A percentile compares a stretch with the other conserved stretches of the same genome.
Conservation (phyloP, 2,888 invertebrate genomes). For the Apotomis turbidana region DNA sequence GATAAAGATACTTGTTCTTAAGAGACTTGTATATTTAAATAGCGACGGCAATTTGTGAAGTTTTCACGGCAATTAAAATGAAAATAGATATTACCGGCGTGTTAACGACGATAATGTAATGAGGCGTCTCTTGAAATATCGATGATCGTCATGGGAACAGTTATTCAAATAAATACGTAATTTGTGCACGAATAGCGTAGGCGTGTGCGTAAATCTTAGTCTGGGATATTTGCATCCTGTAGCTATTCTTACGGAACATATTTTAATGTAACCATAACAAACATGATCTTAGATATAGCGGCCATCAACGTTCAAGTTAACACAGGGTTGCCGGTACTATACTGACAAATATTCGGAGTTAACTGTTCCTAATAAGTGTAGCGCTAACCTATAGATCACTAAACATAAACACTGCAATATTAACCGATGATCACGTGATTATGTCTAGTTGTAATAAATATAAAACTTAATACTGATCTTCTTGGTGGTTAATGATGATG, state of each 20-base stretch:
- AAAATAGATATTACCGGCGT: slow-evolving; percentile 33
- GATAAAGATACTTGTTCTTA: background rate
- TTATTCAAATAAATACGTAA: slow-evolving; percentile 52
- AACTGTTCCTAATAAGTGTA: too few species aligned
- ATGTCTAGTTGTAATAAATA: too few species aligned
- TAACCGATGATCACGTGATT: too few species aligned
- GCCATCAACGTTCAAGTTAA: background rate
- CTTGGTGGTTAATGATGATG: too few species aligned
- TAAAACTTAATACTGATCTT: too few species aligned
- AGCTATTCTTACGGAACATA: slow-evolving; percentile 48
- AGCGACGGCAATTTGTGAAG: slow-evolving; percentile 1
- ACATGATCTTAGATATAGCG: slow-evolving; percentile 3
- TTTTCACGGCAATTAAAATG: slow-evolving; percentile 28
- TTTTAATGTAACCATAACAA: slow-evolving; percentile 28
- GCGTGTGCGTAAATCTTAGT: slow-evolving; percentile 60
- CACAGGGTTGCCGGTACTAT: too few species aligned
- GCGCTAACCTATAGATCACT: too few species aligned
- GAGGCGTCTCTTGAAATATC: slow-evolving; percentile 46
- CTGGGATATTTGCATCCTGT: slow-evolving; percentile 61
- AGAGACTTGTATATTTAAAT: background rate
- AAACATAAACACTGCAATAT: too few species aligned
- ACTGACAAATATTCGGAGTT: too few species aligned
- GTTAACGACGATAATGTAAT: slow-evolving; percentile 46
- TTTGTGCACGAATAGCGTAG: slow-evolving; percentile 55
- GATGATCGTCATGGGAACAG: slow-evolving; percentile 57